Evolutionary conservation across 53 echinoderm and acorn worm species (phyloP), one percentile per base, ranked within the genome.

Genomic region (Apostichopus leukothele): DNA sequence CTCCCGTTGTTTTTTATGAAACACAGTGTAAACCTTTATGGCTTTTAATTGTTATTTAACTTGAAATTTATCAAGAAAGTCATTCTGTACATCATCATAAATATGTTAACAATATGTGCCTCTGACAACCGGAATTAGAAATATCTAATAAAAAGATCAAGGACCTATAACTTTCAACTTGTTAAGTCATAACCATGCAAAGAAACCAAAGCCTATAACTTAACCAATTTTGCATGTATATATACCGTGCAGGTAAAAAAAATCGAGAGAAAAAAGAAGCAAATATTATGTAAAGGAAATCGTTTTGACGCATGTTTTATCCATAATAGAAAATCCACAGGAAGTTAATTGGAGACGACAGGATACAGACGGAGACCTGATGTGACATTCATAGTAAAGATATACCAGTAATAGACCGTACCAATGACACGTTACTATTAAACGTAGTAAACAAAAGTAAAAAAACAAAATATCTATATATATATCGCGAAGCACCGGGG

Each of bases 381-480:
- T 54, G 59, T 81, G 81, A 81, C 81, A 20, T 81, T 81, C 22
- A 51, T 81, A 81, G 81, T 81, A 59, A 81, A 81, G 53, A 55
- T n/a, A 54, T 25, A 71, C 71, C 71, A 39, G 71, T 16, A n/a
- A 54, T 54, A 22, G 81, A 21, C 55, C 20, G 55, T 59, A 55
- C 57, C 81, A 55, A 59, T 81, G 55, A 53, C 57, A 79, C 52
- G 53, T 23, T 55, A 55, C 52, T 81, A 19, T 6, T 6, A 81
- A 52, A 79, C 19, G 81, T 55, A 81, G 55, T 55, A 54, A 81
- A 81, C 81, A 52, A 81, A 54, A 81, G 59, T 53, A 50, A 54
- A 18, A 71, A 71, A 18, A n/a, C n/a, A 63, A 63, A 63, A 39
- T 1, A 0, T 39, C 39, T 39, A 39, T 39, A 39, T 39, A 27